Conservation (phyloP, 2,888 invertebrate species). For the Hyppa rectilinea region DNA sequence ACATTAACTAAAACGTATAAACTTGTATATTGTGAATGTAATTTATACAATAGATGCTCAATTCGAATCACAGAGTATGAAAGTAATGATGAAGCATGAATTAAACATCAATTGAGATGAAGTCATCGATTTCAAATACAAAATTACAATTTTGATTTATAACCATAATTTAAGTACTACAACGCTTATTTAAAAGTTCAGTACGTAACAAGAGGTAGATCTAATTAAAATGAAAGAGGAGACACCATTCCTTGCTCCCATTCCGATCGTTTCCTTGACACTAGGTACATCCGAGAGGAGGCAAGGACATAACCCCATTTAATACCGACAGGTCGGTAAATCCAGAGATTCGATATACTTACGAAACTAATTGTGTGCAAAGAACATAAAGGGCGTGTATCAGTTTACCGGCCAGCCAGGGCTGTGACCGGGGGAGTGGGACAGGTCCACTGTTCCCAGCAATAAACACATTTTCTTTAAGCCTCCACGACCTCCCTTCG, state of each 20-base stretch:
- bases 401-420: conserved; percentile 70
- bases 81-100: conserved; percentile 7
- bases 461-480: conserved; percentile 81
- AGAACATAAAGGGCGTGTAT: conserved; percentile 69
- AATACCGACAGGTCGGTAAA: conserved; percentile 35
- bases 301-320: conserved; percentile 10
- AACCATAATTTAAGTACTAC: background rate
- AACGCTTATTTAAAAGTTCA: background rate
- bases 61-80: conserved; percentile 19
- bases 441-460: conserved; percentile 67
- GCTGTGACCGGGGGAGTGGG: conserved; percentile 50
- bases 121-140: background rate
- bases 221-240: background rate
- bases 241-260: background rate
- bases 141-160: background rate
- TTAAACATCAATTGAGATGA: conserved; percentile 12
- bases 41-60: conserved; percentile 12
- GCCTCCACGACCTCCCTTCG: conserved; percentile 75
- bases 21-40: conserved; percentile 11
- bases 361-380: conserved; percentile 66
- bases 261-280: background rate
- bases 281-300: background rate
- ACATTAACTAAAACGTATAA: background rate
- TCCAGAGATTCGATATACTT: conserved; percentile 74
- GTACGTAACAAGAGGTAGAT: background rate